These are phyloP conservation scores for Isurus oxyrinchus DNA, from an alignment of 2,113 vertebrate genomes.

Conservation along the genomic window DNA sequence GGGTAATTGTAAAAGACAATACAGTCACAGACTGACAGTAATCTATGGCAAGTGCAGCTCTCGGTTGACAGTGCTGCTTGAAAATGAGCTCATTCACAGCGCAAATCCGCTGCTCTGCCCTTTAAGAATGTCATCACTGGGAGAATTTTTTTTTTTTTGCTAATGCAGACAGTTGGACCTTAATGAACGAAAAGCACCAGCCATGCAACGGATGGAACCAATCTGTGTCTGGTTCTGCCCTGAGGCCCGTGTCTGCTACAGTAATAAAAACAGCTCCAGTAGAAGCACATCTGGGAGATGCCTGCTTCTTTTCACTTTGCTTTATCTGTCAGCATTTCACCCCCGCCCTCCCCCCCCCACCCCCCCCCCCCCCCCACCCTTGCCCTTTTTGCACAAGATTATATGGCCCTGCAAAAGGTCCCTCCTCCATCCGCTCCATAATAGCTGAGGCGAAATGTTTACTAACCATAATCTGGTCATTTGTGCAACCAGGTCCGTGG, in stretches of 20 bases:
- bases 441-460: background rate
- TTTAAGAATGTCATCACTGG: background rate
- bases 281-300: conserved; percentile 13
- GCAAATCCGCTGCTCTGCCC: background rate
- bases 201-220: background rate
- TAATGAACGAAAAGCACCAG: conserved; percentile 1
- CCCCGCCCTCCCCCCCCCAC: too few species aligned
- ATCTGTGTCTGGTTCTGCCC: background rate
- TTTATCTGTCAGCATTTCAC: background rate
- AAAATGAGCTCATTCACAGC: background rate
- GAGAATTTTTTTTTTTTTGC: background rate
- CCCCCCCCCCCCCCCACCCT: background rate
- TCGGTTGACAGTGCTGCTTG: background rate
- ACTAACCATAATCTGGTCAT: background rate
- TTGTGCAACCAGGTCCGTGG: background rate
- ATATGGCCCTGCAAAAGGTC: background rate
- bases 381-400: background rate
- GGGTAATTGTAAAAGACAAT: background rate
- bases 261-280: background rate
- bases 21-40: background rate
- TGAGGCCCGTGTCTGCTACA: background rate
- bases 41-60: background rate
- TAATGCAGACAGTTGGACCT: background rate
- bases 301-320: background rate
- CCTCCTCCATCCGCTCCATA: background rate